Conservation (phyloP, 2,888 invertebrate genomes). For the Drosophila lutescens region DNA sequence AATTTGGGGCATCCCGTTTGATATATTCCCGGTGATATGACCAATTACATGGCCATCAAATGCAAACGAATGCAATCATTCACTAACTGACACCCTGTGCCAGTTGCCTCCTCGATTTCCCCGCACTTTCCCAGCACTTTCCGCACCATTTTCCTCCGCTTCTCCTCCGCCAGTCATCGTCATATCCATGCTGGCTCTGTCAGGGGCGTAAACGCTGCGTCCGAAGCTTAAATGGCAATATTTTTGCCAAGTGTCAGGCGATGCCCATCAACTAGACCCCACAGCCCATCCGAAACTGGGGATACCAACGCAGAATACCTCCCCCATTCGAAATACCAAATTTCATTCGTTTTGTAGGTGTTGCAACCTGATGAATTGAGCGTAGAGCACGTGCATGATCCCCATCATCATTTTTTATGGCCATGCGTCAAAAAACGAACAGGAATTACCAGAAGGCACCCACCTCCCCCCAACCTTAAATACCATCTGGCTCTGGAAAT, state of each 20-base stretch:
- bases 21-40: conserved; percentile 38
- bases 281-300: too few relatives aligned
- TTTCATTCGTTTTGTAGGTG: conserved; percentile 56
- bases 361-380: conserved; percentile 71
- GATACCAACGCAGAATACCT: background rate
- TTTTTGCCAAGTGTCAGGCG: conserved; percentile 63
- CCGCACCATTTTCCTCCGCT: conserved; percentile 1
- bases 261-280: conserved; percentile 54
- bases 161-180: conserved; percentile 26
- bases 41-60: conserved; percentile 61
- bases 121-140: background rate
- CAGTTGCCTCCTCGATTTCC: background rate
- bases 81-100: conserved; percentile 41
- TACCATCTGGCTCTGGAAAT: conserved; percentile 48
- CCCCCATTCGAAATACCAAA: background rate
- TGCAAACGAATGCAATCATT: conserved; percentile 67
- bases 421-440: conserved; percentile 70
- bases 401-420: conserved; percentile 76
- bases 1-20: conserved; percentile 15
- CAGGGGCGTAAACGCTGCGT: conserved; percentile 67
- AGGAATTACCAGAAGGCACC: conserved; percentile 27
- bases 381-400: conserved; percentile 75
- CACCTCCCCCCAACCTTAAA: background rate
- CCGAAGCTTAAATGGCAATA: conserved; percentile 71
- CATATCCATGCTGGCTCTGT: conserved; percentile 47